phyloP scores from a whole-genome alignment of 2,113 vertebrate species.

The Struthidea cinerea region DNA sequence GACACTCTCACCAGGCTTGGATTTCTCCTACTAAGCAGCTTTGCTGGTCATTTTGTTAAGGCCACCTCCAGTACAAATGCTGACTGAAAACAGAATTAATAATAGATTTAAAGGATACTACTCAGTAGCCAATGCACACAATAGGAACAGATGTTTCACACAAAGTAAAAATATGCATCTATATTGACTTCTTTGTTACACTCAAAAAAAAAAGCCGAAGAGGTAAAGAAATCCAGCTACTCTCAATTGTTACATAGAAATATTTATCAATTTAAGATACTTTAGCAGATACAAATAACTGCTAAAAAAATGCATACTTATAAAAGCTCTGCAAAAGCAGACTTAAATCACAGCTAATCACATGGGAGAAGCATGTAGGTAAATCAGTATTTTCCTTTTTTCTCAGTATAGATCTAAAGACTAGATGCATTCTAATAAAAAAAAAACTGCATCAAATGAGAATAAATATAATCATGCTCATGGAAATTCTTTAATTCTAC shows the following conservation, averaged over 20 bases:
- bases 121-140: not conserved
- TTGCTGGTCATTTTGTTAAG: constrained; percentile 19
- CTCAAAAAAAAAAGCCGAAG: not conserved
- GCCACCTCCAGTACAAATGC: not conserved
- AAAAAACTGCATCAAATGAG: not conserved
- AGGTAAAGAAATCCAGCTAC: not conserved
- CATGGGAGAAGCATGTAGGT: not conserved
- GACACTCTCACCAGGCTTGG: not conserved
- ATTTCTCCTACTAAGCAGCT: constrained; percentile 15
- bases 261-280: not conserved
- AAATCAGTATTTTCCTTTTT: not conserved
- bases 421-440: not conserved
- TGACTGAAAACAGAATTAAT: not conserved
- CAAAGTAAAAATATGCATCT: not conserved
- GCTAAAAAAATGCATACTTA: not conserved
- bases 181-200: not conserved
- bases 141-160: not conserved
- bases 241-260: not conserved
- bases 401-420: not conserved
- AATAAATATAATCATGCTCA: not conserved
- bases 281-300: not conserved
- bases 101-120: not conserved
- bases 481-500: not conserved
- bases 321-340: not conserved
- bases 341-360: not conserved